A percentile compares a stretch with the other conserved stretches of the same genome.
These are phyloP conservation scores for Acanthosoma haemorrhoidale DNA, from an alignment of 2,888 invertebrate genomes.

Conservation along the genomic window DNA sequence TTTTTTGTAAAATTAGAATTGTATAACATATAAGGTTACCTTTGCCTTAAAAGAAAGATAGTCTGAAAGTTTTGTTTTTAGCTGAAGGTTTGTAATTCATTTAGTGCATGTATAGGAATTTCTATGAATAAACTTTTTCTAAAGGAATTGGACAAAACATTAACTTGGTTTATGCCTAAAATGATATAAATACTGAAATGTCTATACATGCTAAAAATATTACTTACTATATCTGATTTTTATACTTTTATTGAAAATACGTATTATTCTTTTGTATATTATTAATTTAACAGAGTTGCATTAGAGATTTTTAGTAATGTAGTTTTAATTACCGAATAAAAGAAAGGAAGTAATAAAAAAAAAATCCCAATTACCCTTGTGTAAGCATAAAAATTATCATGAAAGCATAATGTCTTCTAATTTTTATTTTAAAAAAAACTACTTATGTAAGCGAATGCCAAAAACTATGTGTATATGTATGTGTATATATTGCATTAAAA, in stretches of 20 bases:
- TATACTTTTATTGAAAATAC: conserved; percentile 26
- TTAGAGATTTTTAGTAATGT: conserved; percentile 14
- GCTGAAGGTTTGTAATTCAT: conserved; percentile 1
- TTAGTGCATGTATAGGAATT: conserved; percentile 17
- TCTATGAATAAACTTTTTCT: neutral
- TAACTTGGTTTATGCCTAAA: neutral
- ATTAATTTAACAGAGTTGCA: conserved; percentile 5
- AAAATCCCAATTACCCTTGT: neutral
- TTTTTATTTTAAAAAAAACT: conserved; percentile 15
- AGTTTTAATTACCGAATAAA: conserved; percentile 21
- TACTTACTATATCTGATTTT: conserved; percentile 15
- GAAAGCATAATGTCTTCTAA: conserved; percentile 19
- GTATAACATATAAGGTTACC: conserved; percentile 18
- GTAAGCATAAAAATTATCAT: neutral
- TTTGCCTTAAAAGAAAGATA: conserved; percentile 29
- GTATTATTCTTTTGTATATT: conserved; percentile 22
- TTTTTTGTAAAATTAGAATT: conserved; percentile 13
- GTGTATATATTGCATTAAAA: conserved; percentile 25
- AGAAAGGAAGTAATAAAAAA: neutral
- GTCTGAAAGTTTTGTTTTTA: conserved; percentile 24
- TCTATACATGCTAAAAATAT: neutral
- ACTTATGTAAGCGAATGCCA: conserved; percentile 25
- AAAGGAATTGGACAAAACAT: too few species aligned
- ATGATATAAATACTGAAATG: neutral
- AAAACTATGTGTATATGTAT: conserved; percentile 25